Percentiles rank a stretch among this genome's conserved stretches.
Evolutionary conservation across 2,888 invertebrate genomes (phyloP).

Genomic region (Tetropium fuscum): DNA sequence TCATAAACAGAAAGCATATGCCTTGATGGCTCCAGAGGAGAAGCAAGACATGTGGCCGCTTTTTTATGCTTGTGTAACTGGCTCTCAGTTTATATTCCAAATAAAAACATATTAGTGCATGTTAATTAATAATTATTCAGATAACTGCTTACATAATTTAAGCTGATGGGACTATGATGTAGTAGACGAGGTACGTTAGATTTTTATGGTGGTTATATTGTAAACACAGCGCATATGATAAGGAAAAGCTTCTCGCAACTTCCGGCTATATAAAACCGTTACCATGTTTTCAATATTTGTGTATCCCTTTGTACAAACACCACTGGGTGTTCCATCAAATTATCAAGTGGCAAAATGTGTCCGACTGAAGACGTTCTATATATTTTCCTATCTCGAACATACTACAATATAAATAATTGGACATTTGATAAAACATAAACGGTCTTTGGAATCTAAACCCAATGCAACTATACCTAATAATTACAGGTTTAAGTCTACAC

Average conservation of each 20-base stretch:
- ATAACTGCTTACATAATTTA: constrained; percentile 17
- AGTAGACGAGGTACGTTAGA: neutral
- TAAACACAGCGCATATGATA: constrained; percentile 1
- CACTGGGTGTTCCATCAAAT: no score
- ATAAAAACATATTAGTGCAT: constrained; percentile 3
- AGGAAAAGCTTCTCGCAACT: constrained; percentile 32
- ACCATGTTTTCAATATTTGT: constrained; percentile 1
- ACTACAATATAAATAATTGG: no score
- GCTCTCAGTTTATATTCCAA: constrained; percentile 11
- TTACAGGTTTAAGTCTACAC: no score
- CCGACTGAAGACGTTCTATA: no score
- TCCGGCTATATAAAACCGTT: constrained; percentile 31
- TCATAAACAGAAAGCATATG: constrained; percentile 54
- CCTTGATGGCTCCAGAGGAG: constrained; percentile 33
- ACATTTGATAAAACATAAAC: no score
- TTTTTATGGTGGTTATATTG: no score
- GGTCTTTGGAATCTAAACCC: no score
- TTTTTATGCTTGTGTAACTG: constrained; percentile 10
- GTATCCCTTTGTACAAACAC: neutral
- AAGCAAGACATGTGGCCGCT: constrained; percentile 10
- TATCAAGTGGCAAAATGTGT: no score
- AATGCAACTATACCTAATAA: no score
- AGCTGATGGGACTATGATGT: neutral
- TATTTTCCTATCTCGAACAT: no score
- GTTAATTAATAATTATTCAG: constrained; percentile 14